Conservation (phyloP, 1,140 invertebrate species). For the Philotrypesis tridentata region DNA sequence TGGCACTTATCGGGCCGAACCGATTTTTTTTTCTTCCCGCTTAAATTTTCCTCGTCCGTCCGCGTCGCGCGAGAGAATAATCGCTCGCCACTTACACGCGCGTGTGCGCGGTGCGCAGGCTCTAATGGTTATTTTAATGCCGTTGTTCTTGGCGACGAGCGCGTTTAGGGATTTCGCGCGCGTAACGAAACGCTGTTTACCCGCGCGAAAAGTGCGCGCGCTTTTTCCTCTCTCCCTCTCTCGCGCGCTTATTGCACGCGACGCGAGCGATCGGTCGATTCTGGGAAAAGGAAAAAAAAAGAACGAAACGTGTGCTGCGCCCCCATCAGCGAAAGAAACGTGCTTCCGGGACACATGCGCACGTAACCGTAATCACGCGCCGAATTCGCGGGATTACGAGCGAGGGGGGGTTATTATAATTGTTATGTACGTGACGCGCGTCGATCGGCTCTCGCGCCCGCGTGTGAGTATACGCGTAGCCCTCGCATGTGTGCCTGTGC, state of each 20-base stretch:
- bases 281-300: neutral
- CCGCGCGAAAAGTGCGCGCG: too few relatives aligned
- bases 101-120: too few relatives aligned
- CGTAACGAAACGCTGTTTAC: too few relatives aligned
- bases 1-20: neutral
- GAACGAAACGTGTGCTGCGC: neutral
- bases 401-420: conserved; percentile 18
- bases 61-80: neutral
- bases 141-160: too few relatives aligned
- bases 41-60: neutral
- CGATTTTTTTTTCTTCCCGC: too few relatives aligned
- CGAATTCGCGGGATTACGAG: neutral
- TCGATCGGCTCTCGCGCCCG: neutral
- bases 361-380: neutral
- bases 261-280: too few relatives aligned
- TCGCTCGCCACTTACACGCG: too few relatives aligned
- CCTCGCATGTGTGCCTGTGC: too few relatives aligned
- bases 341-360: neutral
- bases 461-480: neutral
- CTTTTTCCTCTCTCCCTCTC: too few relatives aligned
- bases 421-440: conserved; percentile 3
- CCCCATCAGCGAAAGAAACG: neutral
- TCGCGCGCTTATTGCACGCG: too few relatives aligned
- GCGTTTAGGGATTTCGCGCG: too few relatives aligned
- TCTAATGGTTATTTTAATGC: too few relatives aligned